phyloP scores from a whole-genome alignment of 2,797 vertebrate genomes.

The Cryptoprocta ferox region DNA sequence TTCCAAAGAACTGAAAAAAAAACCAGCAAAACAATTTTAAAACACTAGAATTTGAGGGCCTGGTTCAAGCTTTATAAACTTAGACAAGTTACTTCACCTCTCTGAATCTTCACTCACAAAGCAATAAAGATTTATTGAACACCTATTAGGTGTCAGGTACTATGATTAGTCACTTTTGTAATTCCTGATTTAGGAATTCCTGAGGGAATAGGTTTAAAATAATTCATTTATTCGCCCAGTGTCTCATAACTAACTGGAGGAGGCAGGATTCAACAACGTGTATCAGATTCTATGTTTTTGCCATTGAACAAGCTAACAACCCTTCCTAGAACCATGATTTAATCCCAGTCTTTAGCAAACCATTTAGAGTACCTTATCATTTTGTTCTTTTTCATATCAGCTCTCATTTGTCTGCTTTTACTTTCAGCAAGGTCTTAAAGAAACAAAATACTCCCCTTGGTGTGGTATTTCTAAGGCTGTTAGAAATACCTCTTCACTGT shows the following conservation, averaged over 20 bases:
- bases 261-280: not conserved
- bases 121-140: not conserved
- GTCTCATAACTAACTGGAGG: not conserved
- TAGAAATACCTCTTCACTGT: too few relatives aligned
- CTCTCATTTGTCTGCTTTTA: slow-evolving; percentile 13
- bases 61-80: not conserved
- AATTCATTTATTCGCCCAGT: not conserved
- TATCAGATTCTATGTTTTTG: slow-evolving; percentile 14
- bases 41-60: not conserved
- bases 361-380: not conserved
- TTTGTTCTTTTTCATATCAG: slow-evolving; percentile 40
- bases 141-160: not conserved
- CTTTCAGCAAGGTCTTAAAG: slow-evolving; percentile 9
- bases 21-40: not conserved
- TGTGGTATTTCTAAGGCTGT: slow-evolving; percentile 38
- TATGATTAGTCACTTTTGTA: not conserved
- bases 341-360: slow-evolving; percentile 2
- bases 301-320: not conserved
- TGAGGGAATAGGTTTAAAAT: slow-evolving; percentile 44
- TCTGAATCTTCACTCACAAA: not conserved
- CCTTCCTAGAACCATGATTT: not conserved
- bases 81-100: not conserved
- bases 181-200: slow-evolving; percentile 53
- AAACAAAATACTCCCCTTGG: not conserved
- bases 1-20: slow-evolving; percentile 39